Base-by-base conservation (phyloP, 92 coral and sea anemone species). In the Epizoanthus illoricatus region DNA sequence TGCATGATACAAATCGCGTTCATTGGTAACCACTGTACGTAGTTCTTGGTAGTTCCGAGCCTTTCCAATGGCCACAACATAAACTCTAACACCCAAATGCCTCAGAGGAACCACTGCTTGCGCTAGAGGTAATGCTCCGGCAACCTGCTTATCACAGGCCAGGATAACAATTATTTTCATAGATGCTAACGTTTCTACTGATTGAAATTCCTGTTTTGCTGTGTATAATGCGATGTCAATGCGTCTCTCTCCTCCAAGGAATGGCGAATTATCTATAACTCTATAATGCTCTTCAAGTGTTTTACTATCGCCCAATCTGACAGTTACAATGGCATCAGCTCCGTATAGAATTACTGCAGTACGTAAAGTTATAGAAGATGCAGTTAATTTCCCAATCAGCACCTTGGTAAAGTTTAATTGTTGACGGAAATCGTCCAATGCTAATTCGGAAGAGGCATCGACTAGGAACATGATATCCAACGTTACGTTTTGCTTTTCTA, bases 211-310 rank as follows among this genome's bases (percentile, higher is more conserved):
- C 1, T 67, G 65, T 52, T 71, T 74, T 62, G 87, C 87, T 72
- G 75, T 56, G 20, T 87, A 64, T 58, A 87, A 58, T 15, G 90
- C 90, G 55, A 72, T 86, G 79, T 79, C 90, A 69, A 82, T 63
- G 16, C 87, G 84, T 42, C 88, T 65, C 1, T 80, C 74, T 74
- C 90, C 90, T 66, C 90, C 90, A 57, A 81, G 69, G 33, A 80
- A 75, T 63, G 66, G 83, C 68, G 84, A 73, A 9, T 68, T 54
- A 17, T 87, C 82, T 20, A 81, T 58, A 12, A 17, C 84, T 23
- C 19, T 6, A 15, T 71, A 73, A 43, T 81, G 11, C 23, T 75
- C 76, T 33, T 40, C 56, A 8, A 21, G 62, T 65, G 54, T 68
- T 73, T 43, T 73, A 17, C 79, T 69, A 24, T 80, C 71, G 43